phyloP scores from a whole-genome alignment of 2,888 invertebrate species.

The Andrena trimmerana region DNA sequence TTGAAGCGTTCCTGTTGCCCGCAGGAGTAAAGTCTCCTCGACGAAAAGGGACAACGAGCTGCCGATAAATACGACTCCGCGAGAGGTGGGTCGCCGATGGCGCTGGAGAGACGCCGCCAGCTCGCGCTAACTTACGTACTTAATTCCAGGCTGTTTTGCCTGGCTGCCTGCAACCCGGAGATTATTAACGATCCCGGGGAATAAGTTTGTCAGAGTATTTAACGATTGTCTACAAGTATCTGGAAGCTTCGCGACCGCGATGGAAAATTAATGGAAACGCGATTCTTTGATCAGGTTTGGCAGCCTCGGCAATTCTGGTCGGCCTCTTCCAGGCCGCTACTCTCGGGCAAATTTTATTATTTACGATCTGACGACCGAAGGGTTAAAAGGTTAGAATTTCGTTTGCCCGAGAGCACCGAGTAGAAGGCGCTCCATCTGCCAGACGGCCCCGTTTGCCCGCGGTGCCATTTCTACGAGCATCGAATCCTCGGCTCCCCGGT shows the following conservation, averaged over 20 bases:
- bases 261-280: constrained; percentile 5
- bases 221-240: constrained; percentile 35
- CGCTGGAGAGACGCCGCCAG: constrained; percentile 28
- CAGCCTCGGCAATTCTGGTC: neutral
- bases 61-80: constrained; percentile 32
- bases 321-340: neutral
- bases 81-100: constrained; percentile 5
- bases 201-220: constrained; percentile 37
- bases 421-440: constrained; percentile 13
- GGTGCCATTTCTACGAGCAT: constrained; percentile 21
- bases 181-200: constrained; percentile 42
- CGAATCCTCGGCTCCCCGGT: constrained; percentile 35
- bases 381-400: constrained; percentile 42
- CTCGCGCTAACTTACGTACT: constrained; percentile 34
- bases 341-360: constrained; percentile 25
- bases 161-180: constrained; percentile 9
- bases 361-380: constrained; percentile 29
- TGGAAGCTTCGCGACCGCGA: neutral
- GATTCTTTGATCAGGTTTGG: neutral
- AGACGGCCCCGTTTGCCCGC: constrained; percentile 12
- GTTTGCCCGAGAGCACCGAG: constrained; percentile 9
- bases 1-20: constrained; percentile 31
- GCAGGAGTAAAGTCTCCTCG: neutral
- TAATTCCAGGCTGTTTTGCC: constrained; percentile 38
- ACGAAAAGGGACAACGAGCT: constrained; percentile 29